Evolutionary conservation across 2,113 vertebrate species (phyloP), one percentile per base, ranked within the genome.

Genomic region (Lanius collurio): DNA sequence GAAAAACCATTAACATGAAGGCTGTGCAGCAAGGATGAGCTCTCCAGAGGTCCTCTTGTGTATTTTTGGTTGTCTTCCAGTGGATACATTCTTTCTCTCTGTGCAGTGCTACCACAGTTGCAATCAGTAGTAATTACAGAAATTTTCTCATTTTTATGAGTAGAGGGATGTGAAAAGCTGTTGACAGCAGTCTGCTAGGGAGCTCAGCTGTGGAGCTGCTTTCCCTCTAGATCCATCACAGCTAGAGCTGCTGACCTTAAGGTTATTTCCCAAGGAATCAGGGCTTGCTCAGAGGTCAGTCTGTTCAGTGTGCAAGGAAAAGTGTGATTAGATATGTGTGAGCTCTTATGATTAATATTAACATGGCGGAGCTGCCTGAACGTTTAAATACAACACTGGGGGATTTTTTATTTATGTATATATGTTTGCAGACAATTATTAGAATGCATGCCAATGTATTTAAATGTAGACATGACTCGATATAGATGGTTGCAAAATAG

Each of bases 81-180:
- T 69, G 65, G 65, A 75, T 76, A 5, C 31, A 49, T 82, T 91
- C 86, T 89, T 87, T 75, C 46, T 88, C n/a, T 89, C 83, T 64
- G 41, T 73, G 89, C 64, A 30, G 1, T 76, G 53, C 70, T 68
- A 28, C 77, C 87, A 95, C 77, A 39, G 41, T 92, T 94, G 89
- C 91, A 89, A 91, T 92, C 83, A 82, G 87, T 41, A 89, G 69
- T 89, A 96, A 95, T 91, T 94, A 90, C 41, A 76, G 69, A 94
- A 44, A 76, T 95, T 59, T 92, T 64, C 83, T 90, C 68, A 30
- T 94, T 92, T 94, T 94, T 90, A 17, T 49, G 87, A 74, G 90
- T 70, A 90, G 56, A 67, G 87, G 71, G 67, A 59, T 86, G 76
- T 81, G 88, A 74, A 83, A 59, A 90, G 64, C 96, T 89, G 56